Conservation (phyloP, 1,140 invertebrate genomes). For the Caenorhabditis elegans region DNA sequence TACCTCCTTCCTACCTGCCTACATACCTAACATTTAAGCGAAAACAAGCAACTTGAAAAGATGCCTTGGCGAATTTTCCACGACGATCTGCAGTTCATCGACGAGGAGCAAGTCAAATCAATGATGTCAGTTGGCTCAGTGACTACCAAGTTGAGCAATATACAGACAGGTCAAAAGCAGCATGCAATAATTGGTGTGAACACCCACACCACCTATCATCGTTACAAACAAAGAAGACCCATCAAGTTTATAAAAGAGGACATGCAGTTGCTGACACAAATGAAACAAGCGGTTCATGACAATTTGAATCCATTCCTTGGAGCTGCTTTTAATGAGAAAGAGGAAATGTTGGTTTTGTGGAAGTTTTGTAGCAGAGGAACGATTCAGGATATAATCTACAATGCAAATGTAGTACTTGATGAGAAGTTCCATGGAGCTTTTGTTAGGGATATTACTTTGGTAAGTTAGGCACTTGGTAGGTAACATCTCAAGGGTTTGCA, state of each 20-base stretch:
- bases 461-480: constrained; percentile 34
- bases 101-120: constrained; percentile 62
- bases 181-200: constrained; percentile 65
- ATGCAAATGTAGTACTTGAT: constrained; percentile 60
- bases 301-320: constrained; percentile 65
- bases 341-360: constrained; percentile 64
- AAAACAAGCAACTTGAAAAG: constrained; percentile 57
- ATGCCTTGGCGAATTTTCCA: constrained; percentile 65
- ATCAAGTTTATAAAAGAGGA: constrained; percentile 60
- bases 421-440: constrained; percentile 65
- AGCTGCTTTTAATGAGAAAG: constrained; percentile 65
- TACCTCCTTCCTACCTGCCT: too few relatives aligned
- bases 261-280: constrained; percentile 55
- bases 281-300: constrained; percentile 63
- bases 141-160: constrained; percentile 63
- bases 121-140: constrained; percentile 61
- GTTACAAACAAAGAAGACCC: constrained; percentile 58
- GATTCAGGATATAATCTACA: constrained; percentile 65
- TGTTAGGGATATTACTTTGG: constrained; percentile 63
- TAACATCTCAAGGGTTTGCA: too few relatives aligned
- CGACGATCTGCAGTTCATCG: constrained; percentile 63
- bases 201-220: constrained; percentile 61
- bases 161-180: constrained; percentile 54
- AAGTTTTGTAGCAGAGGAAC: constrained; percentile 65
- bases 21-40: too few relatives aligned